phyloP scores from a whole-genome alignment of 2,888 invertebrate genomes.

The Macrophya annulata region DNA sequence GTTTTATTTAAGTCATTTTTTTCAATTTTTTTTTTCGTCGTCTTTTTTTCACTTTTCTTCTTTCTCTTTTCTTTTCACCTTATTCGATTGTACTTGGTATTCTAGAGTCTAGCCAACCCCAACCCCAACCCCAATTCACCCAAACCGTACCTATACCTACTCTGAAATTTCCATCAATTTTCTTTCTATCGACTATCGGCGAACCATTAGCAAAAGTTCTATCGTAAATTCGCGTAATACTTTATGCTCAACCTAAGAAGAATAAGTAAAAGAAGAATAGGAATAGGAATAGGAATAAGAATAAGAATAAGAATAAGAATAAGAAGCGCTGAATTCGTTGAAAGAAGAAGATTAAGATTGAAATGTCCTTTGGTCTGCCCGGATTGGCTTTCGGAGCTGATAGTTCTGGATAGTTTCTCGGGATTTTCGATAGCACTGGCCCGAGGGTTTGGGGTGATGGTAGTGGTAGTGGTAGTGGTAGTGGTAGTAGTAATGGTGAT shows the following conservation, averaged over 20 bases:
- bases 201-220: conserved; percentile 36
- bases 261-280: not conserved
- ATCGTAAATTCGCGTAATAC: conserved; percentile 41
- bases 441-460: not conserved
- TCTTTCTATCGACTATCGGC: conserved; percentile 38
- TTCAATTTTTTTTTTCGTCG: not conserved
- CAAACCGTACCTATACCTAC: not conserved
- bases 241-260: conserved; percentile 4
- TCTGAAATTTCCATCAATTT: conserved; percentile 38
- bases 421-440: conserved; percentile 20
- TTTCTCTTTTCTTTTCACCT: not conserved
- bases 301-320: not conserved
- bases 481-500: not conserved
- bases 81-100: not conserved
- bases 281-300: not conserved
- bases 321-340: conserved; percentile 9
- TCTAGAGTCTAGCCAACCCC: not conserved
- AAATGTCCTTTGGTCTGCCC: conserved; percentile 32
- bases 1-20: too few relatives aligned
- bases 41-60: not conserved
- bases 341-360: conserved; percentile 35
- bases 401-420: conserved; percentile 40
- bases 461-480: not conserved
- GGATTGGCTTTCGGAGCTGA: conserved; percentile 31
- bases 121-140: not conserved